A percentile compares a stretch with the other conserved stretches of the same genome.
phyloP scores from a whole-genome alignment of 2,797 vertebrate genomes.

The Pangasius larnaudii region DNA sequence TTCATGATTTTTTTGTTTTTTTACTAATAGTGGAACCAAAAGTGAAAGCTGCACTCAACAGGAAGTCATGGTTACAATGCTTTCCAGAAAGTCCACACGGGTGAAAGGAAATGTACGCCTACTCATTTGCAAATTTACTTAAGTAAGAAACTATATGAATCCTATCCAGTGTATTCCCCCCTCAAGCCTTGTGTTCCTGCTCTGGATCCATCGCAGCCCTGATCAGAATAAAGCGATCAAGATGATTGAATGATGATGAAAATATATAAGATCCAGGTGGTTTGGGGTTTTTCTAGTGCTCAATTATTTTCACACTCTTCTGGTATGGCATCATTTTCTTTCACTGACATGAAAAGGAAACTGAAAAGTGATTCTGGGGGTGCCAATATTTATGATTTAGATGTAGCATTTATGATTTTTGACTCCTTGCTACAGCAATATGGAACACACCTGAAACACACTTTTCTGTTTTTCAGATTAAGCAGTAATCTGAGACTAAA shows the following conservation, averaged over 20 bases:
- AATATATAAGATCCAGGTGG: background rate
- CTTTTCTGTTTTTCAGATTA: background rate
- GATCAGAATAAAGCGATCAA: background rate
- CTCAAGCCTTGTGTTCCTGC: background rate
- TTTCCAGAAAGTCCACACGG: conserved; percentile 11
- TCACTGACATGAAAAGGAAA: background rate
- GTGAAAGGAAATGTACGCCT: conserved; percentile 11
- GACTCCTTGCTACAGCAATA: background rate
- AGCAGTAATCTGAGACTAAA: background rate
- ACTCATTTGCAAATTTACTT: background rate
- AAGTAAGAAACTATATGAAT: background rate
- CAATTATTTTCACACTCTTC: background rate
- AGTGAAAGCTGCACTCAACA: background rate
- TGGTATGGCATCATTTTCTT: background rate
- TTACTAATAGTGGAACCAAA: conserved; percentile 7
- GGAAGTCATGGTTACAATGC: background rate
- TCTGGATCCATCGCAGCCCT: background rate
- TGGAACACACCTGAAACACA: background rate
- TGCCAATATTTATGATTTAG: background rate
- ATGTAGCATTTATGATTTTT: background rate
- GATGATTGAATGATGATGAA: background rate
- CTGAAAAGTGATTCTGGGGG: background rate
- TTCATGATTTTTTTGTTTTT: background rate
- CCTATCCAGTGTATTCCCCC: background rate
- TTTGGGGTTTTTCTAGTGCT: background rate